Percentiles rank a stretch among this genome's conserved stretches.
These are phyloP conservation scores for Chiroxiphia lanceolata DNA, from an alignment of 2,797 vertebrate genomes.

Conservation along the genomic window DNA sequence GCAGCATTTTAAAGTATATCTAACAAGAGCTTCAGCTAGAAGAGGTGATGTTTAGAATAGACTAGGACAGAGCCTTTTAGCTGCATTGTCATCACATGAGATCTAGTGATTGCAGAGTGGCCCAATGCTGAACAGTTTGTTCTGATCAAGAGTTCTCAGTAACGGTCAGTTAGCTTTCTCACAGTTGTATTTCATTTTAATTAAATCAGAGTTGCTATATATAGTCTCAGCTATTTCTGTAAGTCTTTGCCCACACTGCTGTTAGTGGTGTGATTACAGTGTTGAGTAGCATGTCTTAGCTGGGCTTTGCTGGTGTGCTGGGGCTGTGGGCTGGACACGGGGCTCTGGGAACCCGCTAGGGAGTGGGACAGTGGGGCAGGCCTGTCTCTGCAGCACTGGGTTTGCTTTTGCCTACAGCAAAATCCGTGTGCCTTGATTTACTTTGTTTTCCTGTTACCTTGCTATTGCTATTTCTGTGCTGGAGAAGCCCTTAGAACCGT, in stretches of 20 bases:
- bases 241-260: neutral
- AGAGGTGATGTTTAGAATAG: neutral
- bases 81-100: neutral
- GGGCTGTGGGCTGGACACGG: fast-evolving
- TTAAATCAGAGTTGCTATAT: neutral
- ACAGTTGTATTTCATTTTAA: neutral
- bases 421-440: fast-evolving
- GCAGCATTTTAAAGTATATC: neutral
- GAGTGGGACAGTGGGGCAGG: neutral
- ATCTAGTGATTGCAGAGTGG: neutral
- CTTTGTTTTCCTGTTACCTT: neutral
- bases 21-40: neutral
- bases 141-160: neutral
- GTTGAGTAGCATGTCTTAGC: neutral
- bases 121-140: neutral
- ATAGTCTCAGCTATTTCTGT: neutral
- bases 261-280: neutral
- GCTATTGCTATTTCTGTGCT: neutral
- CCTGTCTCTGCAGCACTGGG: fast-evolving
- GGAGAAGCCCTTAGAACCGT: neutral
- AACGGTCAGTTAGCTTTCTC: neutral
- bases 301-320: neutral
- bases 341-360: neutral
- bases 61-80: neutral
- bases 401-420: fast-evolving